Evolutionary conservation across 2,113 vertebrate genomes (phyloP), one percentile per base, ranked within the genome.

Genomic region (Anarhynchus alexandrinus): DNA sequence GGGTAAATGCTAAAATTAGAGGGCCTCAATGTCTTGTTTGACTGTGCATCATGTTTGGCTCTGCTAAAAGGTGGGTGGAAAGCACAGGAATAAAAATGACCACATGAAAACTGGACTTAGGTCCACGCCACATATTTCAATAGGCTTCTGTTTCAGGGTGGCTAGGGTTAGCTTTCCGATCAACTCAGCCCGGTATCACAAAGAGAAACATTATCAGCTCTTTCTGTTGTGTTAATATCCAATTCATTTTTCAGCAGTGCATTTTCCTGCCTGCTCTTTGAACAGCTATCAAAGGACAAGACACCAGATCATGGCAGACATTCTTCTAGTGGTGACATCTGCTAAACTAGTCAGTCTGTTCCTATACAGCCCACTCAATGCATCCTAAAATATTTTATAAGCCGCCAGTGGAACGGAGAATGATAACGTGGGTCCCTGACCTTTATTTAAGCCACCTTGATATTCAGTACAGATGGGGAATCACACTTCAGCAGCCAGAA

Each of bases 231-330:
- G 78, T 73, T 93, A 94, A 94, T 93, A 93, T 86, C 86, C 93
- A 76, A 59, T 88, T 93, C 91, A 93, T 86, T 95, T 96, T 82
- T 95, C 94, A 95, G 89, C 94, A 93, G 62, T 85, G 77, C 91
- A 93, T 93, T 97, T 97, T 97, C 95, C 97, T 97, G 96, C 86
- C 93, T 91, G 81, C 71, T 96, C 93, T 95, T 96, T 97, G 94
- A 97, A 97, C 74, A 85, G 49, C 78, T 94, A 82, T 94, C 96
- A 96, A 91, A 96, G 78, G 87, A 97, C 91, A 90, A 94, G 94
- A 89, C 91, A 97, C n/a, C 78, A 94, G 82, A 96, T 82, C 87
- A 51, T 64, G 91, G 95, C 91, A 97, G 91, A 93, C 89, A 95
- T 95, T 96, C 78, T 82, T 91, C 74, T 83, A 69, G 62, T 47